Percentiles rank a stretch among this genome's conserved stretches.
phyloP scores from a whole-genome alignment of 1,140 invertebrate genomes.

The Chrysomallon squamiferum region DNA sequence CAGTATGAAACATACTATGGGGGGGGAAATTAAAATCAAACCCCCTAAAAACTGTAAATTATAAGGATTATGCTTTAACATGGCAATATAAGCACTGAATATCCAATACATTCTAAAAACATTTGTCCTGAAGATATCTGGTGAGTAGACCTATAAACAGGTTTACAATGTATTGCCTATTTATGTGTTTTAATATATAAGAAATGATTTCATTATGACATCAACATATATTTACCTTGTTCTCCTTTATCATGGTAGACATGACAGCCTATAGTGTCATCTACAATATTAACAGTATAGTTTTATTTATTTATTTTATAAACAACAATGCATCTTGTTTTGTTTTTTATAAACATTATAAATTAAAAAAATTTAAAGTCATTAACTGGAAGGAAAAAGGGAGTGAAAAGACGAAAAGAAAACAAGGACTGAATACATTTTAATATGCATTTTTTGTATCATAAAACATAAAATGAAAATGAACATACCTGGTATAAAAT shows the following conservation, averaged over 20 bases:
- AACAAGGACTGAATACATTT: background rate
- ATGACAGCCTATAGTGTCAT: conserved; percentile 50
- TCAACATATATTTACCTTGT: conserved; percentile 38
- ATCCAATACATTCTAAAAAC: too few relatives aligned
- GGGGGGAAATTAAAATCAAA: too few relatives aligned
- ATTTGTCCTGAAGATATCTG: too few relatives aligned
- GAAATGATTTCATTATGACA: too few relatives aligned
- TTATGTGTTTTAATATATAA: too few relatives aligned
- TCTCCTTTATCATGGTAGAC: conserved; percentile 54
- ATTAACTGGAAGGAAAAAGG: background rate
- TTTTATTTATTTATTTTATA: background rate
- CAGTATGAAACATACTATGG: too few relatives aligned
- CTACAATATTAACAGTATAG: conserved; percentile 24
- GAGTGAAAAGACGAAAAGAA: background rate
- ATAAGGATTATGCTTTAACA: too few relatives aligned
- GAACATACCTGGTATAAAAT: conserved; percentile 41
- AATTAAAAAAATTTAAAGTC: background rate
- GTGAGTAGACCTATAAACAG: too few relatives aligned
- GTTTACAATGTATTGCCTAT: too few relatives aligned
- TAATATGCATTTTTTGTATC: background rate
- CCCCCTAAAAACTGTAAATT: too few relatives aligned
- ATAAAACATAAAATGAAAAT: background rate
- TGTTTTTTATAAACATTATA: background rate
- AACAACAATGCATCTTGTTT: background rate
- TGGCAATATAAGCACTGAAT: too few relatives aligned